Percentiles rank a stretch among this genome's conserved stretches.
Evolutionary conservation across 1,140 invertebrate genomes (phyloP).

Genomic region (Acromyrmex charruanus): DNA sequence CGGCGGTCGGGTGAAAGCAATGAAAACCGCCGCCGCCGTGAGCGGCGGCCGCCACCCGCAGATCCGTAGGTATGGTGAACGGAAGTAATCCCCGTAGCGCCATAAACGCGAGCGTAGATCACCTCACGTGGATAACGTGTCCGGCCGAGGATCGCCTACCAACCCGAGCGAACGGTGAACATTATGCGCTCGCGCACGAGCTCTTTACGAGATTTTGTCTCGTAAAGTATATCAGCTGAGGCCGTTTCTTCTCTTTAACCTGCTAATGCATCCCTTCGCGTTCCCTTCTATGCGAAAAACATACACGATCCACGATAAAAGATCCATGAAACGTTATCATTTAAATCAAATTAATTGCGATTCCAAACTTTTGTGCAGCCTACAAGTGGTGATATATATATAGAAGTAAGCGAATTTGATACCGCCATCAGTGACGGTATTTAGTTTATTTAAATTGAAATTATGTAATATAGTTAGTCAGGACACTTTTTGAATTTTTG

Average conservation of each 20-base stretch:
- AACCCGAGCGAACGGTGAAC: neutral
- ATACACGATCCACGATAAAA: neutral
- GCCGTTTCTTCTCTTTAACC: slow-evolving; percentile 5
- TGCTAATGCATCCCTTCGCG: neutral
- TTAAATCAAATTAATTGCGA: slow-evolving; percentile 5
- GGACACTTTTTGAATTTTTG: neutral
- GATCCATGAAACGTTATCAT: neutral
- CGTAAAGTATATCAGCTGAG: slow-evolving; percentile 21
- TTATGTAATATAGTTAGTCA: neutral
- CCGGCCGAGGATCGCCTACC: slow-evolving; percentile 46
- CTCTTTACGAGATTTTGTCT: slow-evolving; percentile 44
- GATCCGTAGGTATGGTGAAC: slow-evolving; percentile 50
- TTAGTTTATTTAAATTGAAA: neutral
- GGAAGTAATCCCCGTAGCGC: slow-evolving; percentile 63
- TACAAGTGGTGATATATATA: neutral
- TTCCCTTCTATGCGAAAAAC: neutral
- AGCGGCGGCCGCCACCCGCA: slow-evolving; percentile 34
- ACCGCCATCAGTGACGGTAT: neutral
- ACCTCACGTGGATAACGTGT: slow-evolving; percentile 57
- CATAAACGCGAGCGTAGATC: slow-evolving; percentile 66
- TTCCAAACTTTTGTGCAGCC: no score
- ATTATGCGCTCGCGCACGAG: slow-evolving; percentile 21
- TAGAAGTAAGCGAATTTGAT: neutral
- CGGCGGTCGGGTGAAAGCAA: slow-evolving; percentile 20
- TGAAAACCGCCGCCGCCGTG: slow-evolving; percentile 44